Evolutionary conservation across 2,797 vertebrate species (phyloP), one percentile per base, ranked within the genome.

Genomic region (Danio kyathit): DNA sequence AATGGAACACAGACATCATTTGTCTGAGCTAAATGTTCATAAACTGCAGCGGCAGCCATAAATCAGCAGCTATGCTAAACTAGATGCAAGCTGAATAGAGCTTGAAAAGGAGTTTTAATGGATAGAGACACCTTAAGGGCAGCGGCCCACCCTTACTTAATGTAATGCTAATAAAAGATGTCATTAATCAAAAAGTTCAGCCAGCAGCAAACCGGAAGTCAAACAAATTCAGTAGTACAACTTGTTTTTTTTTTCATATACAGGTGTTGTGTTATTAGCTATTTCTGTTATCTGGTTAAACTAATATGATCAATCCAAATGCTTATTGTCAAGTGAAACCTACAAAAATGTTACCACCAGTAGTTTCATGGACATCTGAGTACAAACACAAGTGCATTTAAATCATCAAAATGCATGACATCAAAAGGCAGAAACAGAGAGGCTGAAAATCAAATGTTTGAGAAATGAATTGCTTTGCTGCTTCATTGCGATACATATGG

Each of bases 1-100:
- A 81, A 83, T 86, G 79, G 78, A 81, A 66, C 76, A 74, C 46
- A 57, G 79, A 72, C 78, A 79, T 86, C 81, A 76, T 83, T 85
- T 77, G 81, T 84, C 74, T 78, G n/a, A 65, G 69, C 74, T 54
- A 76, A 83, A 69, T 69, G 83, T 82, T 76, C 64, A 61, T 59
- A 80, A 74, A 71, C 56, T 41, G 61, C 69, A 86, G 76, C 38
- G n/a, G 41, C 10, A 7, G 17, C 66, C 66, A 81, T 81, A 83
- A 85, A 82, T 85, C 85, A 64, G 40, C 65, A 76, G 56, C 40
- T 63, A 75, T n/a, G 21, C 41, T 76, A 51, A 86, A 76, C 67
- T 16, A 79, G 56, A 82, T 75, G 74, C 65, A 21, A 40, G 54
- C 81, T 79, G 66, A 81, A 71, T 56, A 69, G 57, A 70, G 17